Percentiles rank a stretch among this genome's conserved stretches.
These are phyloP conservation scores for Pristis pectinata DNA, from an alignment of 2,797 vertebrate genomes.

Conservation along the genomic window DNA sequence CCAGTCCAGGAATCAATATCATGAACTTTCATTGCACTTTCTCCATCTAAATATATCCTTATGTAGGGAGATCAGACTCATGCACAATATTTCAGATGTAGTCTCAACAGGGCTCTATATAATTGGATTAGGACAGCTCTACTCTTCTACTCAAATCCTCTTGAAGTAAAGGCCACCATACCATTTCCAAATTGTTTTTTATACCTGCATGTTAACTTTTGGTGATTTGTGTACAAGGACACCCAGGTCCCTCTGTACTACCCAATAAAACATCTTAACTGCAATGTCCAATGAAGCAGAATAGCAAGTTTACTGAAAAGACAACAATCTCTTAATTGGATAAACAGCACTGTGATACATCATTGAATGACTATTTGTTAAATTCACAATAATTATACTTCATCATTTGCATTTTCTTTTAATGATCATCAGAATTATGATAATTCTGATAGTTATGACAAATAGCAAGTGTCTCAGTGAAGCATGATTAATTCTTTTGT, in stretches of 20 bases:
- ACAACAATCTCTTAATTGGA: background rate
- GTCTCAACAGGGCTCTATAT: too few relatives aligned
- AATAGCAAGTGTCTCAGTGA: background rate
- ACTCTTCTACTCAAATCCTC: too few relatives aligned
- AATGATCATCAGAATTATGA: slow-evolving; percentile 5
- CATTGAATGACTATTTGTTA: background rate
- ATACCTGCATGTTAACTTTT: too few relatives aligned
- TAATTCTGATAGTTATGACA: background rate
- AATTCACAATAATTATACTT: background rate
- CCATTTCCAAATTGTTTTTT: too few relatives aligned
- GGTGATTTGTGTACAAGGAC: too few relatives aligned
- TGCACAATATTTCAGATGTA: too few relatives aligned
- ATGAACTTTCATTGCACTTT: too few relatives aligned
- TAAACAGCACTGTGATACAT: background rate
- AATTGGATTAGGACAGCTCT: too few relatives aligned
- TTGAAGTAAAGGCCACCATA: too few relatives aligned
- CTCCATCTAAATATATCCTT: too few relatives aligned
- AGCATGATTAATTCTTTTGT: slow-evolving; percentile 21
- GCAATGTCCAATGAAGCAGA: background rate
- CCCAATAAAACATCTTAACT: background rate
- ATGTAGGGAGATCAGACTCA: too few relatives aligned
- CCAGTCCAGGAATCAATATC: too few relatives aligned
- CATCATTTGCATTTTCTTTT: background rate
- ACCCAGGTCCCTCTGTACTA: background rate
- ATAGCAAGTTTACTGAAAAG: background rate